Percentiles rank a stretch among this genome's conserved stretches.
Conservation (phyloP, 2,797 vertebrate species). For the Odontamblyopus rebecca region DNA sequence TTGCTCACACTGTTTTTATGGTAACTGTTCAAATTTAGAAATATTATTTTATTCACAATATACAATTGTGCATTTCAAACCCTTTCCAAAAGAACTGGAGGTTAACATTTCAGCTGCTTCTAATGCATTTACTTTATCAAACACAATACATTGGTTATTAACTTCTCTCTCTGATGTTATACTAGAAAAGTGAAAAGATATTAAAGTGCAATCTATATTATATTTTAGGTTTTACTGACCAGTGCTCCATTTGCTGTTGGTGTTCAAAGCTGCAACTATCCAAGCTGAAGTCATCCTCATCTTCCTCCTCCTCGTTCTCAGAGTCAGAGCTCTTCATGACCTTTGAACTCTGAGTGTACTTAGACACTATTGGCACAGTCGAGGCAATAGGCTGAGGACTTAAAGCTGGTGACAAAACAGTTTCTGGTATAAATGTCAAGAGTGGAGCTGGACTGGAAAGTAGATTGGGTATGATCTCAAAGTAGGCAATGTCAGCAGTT, state of each 20-base stretch:
- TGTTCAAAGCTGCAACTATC: conserved; percentile 35
- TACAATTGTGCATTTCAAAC: not conserved
- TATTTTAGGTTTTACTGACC: conserved; percentile 48
- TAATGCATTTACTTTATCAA: not conserved
- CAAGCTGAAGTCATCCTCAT: conserved; percentile 38
- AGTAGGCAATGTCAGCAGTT: conserved; percentile 70
- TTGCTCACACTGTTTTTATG: conserved; percentile 73
- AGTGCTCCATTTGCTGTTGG: conserved; percentile 73
- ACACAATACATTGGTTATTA: not conserved
- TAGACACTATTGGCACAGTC: conserved; percentile 78
- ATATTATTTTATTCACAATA: not conserved
- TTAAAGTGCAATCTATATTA: not conserved
- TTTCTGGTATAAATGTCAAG: conserved; percentile 52
- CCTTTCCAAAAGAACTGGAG: not conserved
- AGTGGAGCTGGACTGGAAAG: conserved; percentile 29
- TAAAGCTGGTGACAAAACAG: conserved; percentile 68
- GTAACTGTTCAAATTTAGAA: conserved; percentile 55
- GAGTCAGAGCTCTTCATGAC: conserved; percentile 51
- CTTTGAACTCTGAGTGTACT: conserved; percentile 41
- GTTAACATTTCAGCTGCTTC: not conserved
- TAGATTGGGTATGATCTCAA: conserved; percentile 72
- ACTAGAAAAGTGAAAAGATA: not conserved
- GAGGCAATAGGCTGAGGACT: conserved; percentile 75
- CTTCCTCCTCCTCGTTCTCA: conserved; percentile 20
- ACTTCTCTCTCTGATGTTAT: not conserved